Evolutionary conservation across 2,888 invertebrate species (phyloP).

Genomic region (Dione vanillae): DNA sequence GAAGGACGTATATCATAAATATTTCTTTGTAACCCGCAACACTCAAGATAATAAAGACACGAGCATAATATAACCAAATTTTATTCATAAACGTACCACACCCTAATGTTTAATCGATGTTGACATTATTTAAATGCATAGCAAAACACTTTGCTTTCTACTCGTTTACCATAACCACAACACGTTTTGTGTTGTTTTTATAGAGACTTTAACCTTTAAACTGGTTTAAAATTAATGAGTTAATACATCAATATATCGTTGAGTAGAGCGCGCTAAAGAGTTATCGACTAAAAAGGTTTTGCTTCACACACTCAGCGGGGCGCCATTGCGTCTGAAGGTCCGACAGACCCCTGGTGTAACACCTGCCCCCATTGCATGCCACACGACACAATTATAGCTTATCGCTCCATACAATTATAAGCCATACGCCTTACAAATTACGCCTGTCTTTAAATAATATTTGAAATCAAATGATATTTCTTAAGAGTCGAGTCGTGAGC

Average conservation of each 20-base stretch:
- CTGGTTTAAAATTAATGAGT: conserved; percentile 79
- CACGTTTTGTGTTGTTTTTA: conserved; percentile 69
- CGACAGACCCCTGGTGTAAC: conserved; percentile 67
- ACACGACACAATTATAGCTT: conserved; percentile 55
- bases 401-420: conserved; percentile 58
- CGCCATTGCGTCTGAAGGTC: conserved; percentile 59
- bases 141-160: conserved; percentile 39
- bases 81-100: not conserved
- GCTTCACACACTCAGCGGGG: conserved; percentile 72
- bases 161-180: conserved; percentile 53
- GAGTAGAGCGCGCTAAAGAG: conserved; percentile 65
- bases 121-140: conserved; percentile 39
- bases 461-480: conserved; percentile 50
- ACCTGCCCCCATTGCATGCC: conserved; percentile 62
- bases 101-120: conserved; percentile 30
- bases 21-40: not conserved
- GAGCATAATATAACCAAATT: not conserved
- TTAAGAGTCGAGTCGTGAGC: conserved; percentile 51
- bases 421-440: conserved; percentile 58
- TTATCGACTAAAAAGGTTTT: conserved; percentile 66
- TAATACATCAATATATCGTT: conserved; percentile 80
- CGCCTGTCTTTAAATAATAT: conserved; percentile 48
- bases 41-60: not conserved
- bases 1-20: not conserved
- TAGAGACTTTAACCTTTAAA: conserved; percentile 78